Conservation (phyloP, 2,113 vertebrate genomes). For the Pica pica region DNA sequence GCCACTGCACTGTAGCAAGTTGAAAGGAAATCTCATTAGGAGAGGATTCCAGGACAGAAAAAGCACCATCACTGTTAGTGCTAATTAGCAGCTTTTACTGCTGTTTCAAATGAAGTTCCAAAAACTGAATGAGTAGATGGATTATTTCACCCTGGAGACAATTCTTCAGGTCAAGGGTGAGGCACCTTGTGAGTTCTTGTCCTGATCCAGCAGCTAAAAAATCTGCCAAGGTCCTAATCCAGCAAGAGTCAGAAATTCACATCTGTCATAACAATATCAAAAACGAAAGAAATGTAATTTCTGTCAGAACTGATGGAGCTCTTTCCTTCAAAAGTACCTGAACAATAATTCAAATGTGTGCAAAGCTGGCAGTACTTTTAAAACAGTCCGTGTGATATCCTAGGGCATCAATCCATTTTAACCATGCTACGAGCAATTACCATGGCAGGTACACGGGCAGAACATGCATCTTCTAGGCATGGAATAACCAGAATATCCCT, state of each 20-base stretch:
- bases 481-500: background rate
- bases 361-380: background rate
- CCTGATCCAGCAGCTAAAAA: background rate
- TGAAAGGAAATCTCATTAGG: conserved; percentile 46
- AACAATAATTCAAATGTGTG: background rate
- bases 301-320: background rate
- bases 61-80: background rate
- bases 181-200: background rate
- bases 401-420: background rate
- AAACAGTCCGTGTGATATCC: background rate
- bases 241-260: background rate
- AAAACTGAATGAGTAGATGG: background rate
- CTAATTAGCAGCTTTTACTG: conserved; percentile 41
- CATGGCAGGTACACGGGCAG: background rate
- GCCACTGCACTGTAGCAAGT: background rate
- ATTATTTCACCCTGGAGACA: background rate
- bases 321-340: background rate
- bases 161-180: background rate
- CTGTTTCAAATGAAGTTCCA: background rate
- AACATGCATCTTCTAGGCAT: background rate
- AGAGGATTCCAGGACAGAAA: background rate
- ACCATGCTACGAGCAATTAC: background rate
- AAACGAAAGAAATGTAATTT: background rate
- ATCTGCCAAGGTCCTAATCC: background rate
- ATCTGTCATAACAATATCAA: background rate